Percentiles rank a stretch among this genome's conserved stretches.
These are phyloP conservation scores for Chaenocephalus aceratus DNA, from an alignment of 2,113 vertebrate species.

Conservation along the genomic window DNA sequence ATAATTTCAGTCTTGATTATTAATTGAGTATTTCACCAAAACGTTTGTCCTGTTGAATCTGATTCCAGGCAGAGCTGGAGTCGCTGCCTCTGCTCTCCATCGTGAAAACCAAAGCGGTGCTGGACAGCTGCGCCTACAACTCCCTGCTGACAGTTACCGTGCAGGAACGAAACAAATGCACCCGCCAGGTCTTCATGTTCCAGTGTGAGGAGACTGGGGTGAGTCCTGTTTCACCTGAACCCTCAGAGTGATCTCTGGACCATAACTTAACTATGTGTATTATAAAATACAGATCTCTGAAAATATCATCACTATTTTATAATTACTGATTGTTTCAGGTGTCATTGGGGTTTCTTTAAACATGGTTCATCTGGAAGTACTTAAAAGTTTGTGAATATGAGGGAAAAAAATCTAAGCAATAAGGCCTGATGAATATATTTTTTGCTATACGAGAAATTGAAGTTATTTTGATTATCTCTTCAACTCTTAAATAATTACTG, in stretches of 20 bases:
- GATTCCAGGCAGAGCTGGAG: conserved; percentile 88
- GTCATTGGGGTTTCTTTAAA: too few relatives aligned
- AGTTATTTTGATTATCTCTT: too few relatives aligned
- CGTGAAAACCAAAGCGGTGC: conserved; percentile 71
- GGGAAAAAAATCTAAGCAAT: too few relatives aligned
- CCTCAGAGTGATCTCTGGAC: background rate
- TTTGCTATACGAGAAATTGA: too few relatives aligned
- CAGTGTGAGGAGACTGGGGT: conserved; percentile 90
- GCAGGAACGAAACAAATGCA: conserved; percentile 65
- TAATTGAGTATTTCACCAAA: background rate
- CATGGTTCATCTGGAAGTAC: too few relatives aligned
- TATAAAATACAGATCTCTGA: background rate
- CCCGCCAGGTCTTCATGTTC: conserved; percentile 86
- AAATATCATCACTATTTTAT: background rate
- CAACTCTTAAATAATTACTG: too few relatives aligned
- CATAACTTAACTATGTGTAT: background rate
- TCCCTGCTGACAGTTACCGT: conserved; percentile 86
- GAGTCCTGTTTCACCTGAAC: conserved; percentile 63
- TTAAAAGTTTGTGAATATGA: too few relatives aligned
- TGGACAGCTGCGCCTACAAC: conserved; percentile 84
- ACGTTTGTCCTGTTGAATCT: background rate
- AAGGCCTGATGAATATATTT: too few relatives aligned
- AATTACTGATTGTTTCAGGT: background rate
- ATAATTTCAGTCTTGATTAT: background rate
- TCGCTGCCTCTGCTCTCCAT: conserved; percentile 81